Percentiles rank a stretch among this genome's conserved stretches.
These are phyloP conservation scores for Oxycera nigricornis DNA, from an alignment of 2,888 invertebrate genomes.

Conservation along the genomic window DNA sequence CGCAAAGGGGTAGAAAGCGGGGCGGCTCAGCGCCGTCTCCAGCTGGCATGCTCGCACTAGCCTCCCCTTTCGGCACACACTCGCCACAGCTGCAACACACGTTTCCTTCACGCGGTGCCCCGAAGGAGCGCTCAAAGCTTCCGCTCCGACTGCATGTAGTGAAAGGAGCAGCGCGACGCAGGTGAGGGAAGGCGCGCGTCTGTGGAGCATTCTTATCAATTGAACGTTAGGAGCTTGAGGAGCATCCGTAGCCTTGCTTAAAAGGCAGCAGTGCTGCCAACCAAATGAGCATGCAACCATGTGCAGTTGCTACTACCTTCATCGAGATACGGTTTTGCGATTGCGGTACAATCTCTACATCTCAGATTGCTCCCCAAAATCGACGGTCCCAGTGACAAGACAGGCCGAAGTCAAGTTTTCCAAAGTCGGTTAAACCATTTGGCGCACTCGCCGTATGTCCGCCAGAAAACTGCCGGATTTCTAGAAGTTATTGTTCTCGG, in stretches of 20 bases:
- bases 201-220: conserved; percentile 18
- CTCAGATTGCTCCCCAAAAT: no score
- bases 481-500: no score
- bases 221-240: neutral
- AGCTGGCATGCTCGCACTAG: conserved; percentile 2
- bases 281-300: no score
- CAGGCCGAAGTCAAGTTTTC: no score
- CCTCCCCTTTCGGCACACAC: neutral
- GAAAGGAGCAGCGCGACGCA: neutral
- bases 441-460: no score
- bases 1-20: conserved; percentile 13
- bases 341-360: no score
- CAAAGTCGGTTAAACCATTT: no score
- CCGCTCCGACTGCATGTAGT: conserved; percentile 1
- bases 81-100: conserved; percentile 6
- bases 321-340: no score
- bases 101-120: neutral
- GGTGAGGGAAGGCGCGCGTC: neutral
- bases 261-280: neutral
- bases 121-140: conserved; percentile 26
- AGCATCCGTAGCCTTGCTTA: neutral
- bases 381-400: no score
- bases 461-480: no score
- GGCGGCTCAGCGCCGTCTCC: neutral
- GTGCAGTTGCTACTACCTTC: no score